Evolutionary conservation across 2,797 vertebrate species (phyloP), one percentile per base, ranked within the genome.

Genomic region (Onychomys arenicola): DNA sequence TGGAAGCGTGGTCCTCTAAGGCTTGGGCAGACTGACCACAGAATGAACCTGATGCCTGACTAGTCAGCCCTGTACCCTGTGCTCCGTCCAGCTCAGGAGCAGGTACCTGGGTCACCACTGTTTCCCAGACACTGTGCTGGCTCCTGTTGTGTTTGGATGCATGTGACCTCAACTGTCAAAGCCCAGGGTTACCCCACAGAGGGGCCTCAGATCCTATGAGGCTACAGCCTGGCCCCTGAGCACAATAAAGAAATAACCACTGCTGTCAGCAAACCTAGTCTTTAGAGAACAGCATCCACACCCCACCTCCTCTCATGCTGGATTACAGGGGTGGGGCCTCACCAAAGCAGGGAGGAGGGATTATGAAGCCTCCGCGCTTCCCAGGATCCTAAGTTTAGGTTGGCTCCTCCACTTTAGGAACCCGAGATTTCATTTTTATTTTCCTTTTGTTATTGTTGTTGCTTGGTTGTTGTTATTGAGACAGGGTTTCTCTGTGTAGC

Each of bases 151-250:
- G 43, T 57, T 46, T 46, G 49, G 46, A 19, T 40, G 11, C 3
- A 4, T 37, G 37, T 61, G 65, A 49, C 57, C 49, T 10, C 40
- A 49, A n/a, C 25, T 46, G 9, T 78, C 43, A 13, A 10, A 29
- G 57, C 37, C 40, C 57, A 4, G 2, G 16, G 61, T 21, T 65
- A 27, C 16, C 73, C 93, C 55, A 73, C 67, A 81, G 27, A 65
- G 69, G 40, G 17, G 14, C 0, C 6, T 46, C 34, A 0, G 52
- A 52, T 29, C 49, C 25, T 0, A 0, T 1, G 12, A 12, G 4
- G 5, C 34, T 12, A n/a, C 65, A 6, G 2, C 17, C 25, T 1
- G 3, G 3, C 27, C 25, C 63, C 29, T 2, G 16, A 49, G 17
- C 23, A 65, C 43, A 4, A 1, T n/a, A 12, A 61, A 3, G 17